A percentile compares a stretch with the other conserved stretches of the same genome.
Conservation (phyloP, 2,797 vertebrate genomes). For the Neosilurus mollespiculum region DNA sequence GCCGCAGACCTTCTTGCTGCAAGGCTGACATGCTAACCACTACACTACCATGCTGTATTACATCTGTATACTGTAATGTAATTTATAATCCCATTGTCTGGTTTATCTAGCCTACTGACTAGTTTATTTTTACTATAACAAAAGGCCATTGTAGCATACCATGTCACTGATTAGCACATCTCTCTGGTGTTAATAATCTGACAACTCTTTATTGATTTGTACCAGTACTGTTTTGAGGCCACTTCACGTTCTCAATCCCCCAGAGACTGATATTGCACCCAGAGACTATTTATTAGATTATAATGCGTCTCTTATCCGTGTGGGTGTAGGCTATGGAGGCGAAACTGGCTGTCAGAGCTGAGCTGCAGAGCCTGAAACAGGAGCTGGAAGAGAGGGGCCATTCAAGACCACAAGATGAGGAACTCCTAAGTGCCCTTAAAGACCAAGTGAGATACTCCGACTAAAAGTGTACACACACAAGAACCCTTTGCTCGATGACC, state of each 20-base stretch:
- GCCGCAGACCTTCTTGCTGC: too few relatives aligned
- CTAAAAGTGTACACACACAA: background rate
- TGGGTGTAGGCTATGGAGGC: constrained; percentile 69
- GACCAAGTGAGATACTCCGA: constrained; percentile 69
- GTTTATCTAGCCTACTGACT: background rate
- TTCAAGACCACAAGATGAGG: constrained; percentile 68
- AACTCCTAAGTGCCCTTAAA: constrained; percentile 73
- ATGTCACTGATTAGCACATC: background rate
- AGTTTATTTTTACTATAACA: background rate
- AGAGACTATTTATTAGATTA: background rate
- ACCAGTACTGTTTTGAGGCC: background rate
- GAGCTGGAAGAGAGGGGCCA: constrained; percentile 66
- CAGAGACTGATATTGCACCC: background rate
- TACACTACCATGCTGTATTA: background rate
- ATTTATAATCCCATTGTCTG: background rate
- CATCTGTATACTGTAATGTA: background rate
- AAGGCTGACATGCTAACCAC: too few relatives aligned
- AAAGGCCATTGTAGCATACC: background rate
- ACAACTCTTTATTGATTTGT: background rate
- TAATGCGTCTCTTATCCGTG: constrained; percentile 28
- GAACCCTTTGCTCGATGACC: background rate
- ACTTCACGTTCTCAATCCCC: background rate
- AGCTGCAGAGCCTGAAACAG: constrained; percentile 72
- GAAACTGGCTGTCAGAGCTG: constrained; percentile 69
- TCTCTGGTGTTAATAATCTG: background rate